Conservation (phyloP, 1,140 invertebrate genomes). For the Apis florea region DNA sequence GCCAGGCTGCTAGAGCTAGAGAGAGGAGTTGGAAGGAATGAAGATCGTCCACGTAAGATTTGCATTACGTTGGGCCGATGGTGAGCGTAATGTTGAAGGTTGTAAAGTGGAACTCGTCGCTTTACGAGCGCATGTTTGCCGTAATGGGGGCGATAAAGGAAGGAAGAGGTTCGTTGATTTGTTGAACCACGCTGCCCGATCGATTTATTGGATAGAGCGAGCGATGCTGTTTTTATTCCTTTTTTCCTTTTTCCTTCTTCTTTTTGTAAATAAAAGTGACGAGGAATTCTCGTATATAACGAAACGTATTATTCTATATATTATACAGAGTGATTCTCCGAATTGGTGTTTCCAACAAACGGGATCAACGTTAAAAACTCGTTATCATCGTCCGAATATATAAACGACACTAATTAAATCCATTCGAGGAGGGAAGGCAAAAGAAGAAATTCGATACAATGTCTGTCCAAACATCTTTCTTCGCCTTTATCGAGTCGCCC, state of each 20-base stretch:
- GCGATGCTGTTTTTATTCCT: neutral
- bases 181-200: neutral
- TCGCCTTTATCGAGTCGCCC: neutral
- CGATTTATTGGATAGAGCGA: conserved; percentile 30
- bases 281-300: too few species aligned
- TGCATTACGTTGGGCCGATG: conserved; percentile 23
- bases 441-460: too few species aligned
- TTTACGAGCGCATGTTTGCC: conserved; percentile 27
- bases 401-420: neutral
- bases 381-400: too few species aligned
- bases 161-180: conserved; percentile 25
- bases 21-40: conserved; percentile 11
- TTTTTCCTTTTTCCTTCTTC: too few species aligned
- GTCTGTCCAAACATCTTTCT: neutral
- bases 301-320: too few species aligned
- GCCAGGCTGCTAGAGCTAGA: neutral
- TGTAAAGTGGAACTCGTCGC: conserved; percentile 17
- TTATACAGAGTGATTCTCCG: too few species aligned
- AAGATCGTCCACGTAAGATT: conserved; percentile 36
- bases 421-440: neutral
- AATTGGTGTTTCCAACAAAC: too few species aligned
- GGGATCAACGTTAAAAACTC: too few species aligned
- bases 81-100: neutral
- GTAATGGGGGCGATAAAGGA: conserved; percentile 40
- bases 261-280: too few species aligned